Percentiles rank a stretch among this genome's conserved stretches.
phyloP scores from a whole-genome alignment of 1,140 invertebrate genomes.

The Antheraea pernyi region DNA sequence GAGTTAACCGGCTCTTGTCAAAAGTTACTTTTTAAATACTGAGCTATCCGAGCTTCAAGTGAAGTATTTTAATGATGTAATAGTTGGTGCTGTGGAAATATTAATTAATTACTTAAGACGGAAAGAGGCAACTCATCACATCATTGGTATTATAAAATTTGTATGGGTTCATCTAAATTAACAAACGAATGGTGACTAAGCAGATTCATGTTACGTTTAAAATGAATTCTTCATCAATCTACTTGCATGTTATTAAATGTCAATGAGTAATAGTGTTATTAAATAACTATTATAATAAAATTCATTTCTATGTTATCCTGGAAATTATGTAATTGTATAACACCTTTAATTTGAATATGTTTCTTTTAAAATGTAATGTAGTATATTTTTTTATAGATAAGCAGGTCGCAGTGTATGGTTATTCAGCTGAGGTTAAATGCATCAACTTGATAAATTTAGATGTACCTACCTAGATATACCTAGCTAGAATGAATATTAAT shows the following conservation, averaged over 20 bases:
- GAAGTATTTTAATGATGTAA: constrained; percentile 37
- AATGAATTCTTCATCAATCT: constrained; percentile 49
- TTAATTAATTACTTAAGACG: constrained; percentile 66
- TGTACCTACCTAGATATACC: too few relatives aligned
- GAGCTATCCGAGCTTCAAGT: constrained; percentile 14
- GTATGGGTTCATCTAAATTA: constrained; percentile 34
- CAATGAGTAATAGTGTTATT: not conserved
- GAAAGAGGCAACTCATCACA: constrained; percentile 55
- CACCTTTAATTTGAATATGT: too few relatives aligned
- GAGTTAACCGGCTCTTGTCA: constrained; percentile 21
- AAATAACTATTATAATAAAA: too few relatives aligned
- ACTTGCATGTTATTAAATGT: not conserved
- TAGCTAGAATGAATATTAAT: too few relatives aligned
- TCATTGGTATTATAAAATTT: constrained; percentile 45
- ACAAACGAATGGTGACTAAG: constrained; percentile 56
- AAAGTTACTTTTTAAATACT: constrained; percentile 14
- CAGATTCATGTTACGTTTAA: constrained; percentile 28
- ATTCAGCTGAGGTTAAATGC: not conserved
- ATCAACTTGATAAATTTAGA: too few relatives aligned
- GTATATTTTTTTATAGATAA: not conserved
- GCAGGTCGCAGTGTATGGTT: not conserved
- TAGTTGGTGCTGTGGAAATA: constrained; percentile 36
- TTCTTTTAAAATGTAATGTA: too few relatives aligned
- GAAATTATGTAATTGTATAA: too few relatives aligned
- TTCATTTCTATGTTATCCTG: too few relatives aligned